Evolutionary conservation across 2,888 invertebrate species (phyloP), one percentile per base, ranked within the genome.

Genomic region (Drosophila setosimentum): DNA sequence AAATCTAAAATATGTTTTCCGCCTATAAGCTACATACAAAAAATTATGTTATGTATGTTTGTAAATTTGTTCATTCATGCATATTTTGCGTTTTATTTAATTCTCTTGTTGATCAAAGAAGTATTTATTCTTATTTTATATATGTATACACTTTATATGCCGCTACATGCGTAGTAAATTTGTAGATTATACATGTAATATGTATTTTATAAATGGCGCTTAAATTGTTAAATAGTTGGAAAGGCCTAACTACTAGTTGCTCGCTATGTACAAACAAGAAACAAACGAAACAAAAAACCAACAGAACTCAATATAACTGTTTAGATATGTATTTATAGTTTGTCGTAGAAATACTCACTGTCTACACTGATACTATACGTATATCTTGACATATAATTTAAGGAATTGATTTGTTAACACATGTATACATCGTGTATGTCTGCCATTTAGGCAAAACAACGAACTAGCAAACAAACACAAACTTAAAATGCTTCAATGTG

Each of bases 321-420:
- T 67, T 57, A 61, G n/a, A n/a, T 40, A 45, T 37, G 49, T 70
- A 67, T 66, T 53, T 79, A 73, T 66, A 60, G 64, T 62, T 80
- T 59, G 68, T 65, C 71, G 40, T 73, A 69, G 59, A 59, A 84
- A 84, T 84, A 89, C 90, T 84, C 84, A 84, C 86, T 85, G 68
- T 84, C 73, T 85, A 85, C 66, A 84, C 72, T 69, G 45, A 67
- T 59, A 69, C 68, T 78, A 62, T 63, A 79, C 29, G 59, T 73
- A 69, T 76, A 70, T 73, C 62, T 80, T 87, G 69, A 84, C 78
- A 84, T 84, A 79, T 84, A 74, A 84, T 89, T 84, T 84, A 86
- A 89, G 84, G 90, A 84, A 84, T 84, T 84, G 90, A 89, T 85
- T 87, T 87, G 83, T 78, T 74, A 69, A 66, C 37, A 60, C 50